Evolutionary conservation across 53 echinoderm and acorn worm genomes (phyloP).

Genomic region (Zoroaster sp.): DNA sequence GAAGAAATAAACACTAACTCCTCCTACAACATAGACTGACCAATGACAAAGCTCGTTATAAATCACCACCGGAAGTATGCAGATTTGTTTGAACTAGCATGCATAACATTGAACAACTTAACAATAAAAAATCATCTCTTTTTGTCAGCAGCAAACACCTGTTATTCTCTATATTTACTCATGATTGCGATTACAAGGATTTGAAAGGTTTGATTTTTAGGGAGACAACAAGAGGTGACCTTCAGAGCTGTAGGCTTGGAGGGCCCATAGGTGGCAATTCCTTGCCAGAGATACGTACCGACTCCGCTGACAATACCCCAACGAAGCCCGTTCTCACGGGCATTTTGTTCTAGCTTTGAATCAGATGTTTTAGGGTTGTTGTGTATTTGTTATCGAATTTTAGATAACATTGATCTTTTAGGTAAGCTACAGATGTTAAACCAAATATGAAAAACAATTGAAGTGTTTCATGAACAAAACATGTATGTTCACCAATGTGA

Average conservation of each 20-base stretch:
- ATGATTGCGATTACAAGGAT: not conserved
- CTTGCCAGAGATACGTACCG: not conserved
- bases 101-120: not conserved
- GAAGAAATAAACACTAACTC: not conserved
- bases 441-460: too few relatives aligned
- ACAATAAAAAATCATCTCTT: not conserved
- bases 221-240: slow-evolving; percentile 3
- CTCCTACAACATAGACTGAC: not conserved
- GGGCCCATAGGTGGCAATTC: slow-evolving; percentile 9
- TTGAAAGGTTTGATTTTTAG: slow-evolving; percentile 7
- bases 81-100: not conserved
- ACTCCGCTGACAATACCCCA: slow-evolving; percentile 1
- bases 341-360: not conserved
- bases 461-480: too few relatives aligned
- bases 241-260: not conserved
- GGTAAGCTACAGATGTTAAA: too few relatives aligned
- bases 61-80: not conserved
- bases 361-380: not conserved
- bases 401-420: too few relatives aligned
- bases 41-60: not conserved
- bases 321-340: not conserved
- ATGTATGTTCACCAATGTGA: too few relatives aligned
- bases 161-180: not conserved
- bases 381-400: not conserved
- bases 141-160: slow-evolving; percentile 15